A percentile compares a stretch with the other conserved stretches of the same genome.
Evolutionary conservation across 2,888 invertebrate species (phyloP).

Genomic region (Agrilus mali): DNA sequence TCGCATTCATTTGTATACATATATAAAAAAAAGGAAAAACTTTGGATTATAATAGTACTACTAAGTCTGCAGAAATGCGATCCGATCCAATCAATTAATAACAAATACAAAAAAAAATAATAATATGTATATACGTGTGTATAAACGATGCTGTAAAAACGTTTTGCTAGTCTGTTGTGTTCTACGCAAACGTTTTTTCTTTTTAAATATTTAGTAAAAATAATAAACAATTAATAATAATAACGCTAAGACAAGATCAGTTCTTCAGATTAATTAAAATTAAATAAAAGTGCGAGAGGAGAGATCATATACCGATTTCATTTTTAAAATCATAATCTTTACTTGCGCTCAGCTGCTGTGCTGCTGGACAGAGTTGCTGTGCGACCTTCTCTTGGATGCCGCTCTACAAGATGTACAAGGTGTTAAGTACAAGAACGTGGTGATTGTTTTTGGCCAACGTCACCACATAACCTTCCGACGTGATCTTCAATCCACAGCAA

Average conservation of each 20-base stretch:
- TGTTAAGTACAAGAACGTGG: conserved; percentile 92
- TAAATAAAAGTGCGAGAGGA: conserved; percentile 17
- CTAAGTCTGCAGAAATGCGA: conserved; percentile 7
- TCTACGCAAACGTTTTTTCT: conserved; percentile 12
- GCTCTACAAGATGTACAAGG: conserved; percentile 81
- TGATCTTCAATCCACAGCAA: conserved; percentile 95
- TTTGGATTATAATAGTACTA: conserved; percentile 12
- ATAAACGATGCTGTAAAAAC: conserved; percentile 2
- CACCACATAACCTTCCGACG: conserved; percentile 90
- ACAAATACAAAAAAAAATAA: neutral
- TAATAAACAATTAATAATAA: conserved; percentile 14
- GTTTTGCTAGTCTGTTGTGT: conserved; percentile 3
- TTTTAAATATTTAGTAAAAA: conserved; percentile 12
- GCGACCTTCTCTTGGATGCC: conserved; percentile 29
- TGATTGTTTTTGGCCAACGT: conserved; percentile 98
- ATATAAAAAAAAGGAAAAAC: conserved; percentile 11
- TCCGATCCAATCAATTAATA: conserved; percentile 4
- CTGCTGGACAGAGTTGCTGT: too few relatives aligned
- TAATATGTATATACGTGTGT: too few relatives aligned
- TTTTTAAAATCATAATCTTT: too few relatives aligned
- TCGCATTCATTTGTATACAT: conserved; percentile 5
- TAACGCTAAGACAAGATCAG: conserved; percentile 30
- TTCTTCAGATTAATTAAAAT: conserved; percentile 24
- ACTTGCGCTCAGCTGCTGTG: too few relatives aligned
- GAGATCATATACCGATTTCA: conserved; percentile 28